A percentile compares a stretch with the other conserved stretches of the same genome.
phyloP scores from a whole-genome alignment of 2,888 invertebrate species.

The Xestia sexstrigata region DNA sequence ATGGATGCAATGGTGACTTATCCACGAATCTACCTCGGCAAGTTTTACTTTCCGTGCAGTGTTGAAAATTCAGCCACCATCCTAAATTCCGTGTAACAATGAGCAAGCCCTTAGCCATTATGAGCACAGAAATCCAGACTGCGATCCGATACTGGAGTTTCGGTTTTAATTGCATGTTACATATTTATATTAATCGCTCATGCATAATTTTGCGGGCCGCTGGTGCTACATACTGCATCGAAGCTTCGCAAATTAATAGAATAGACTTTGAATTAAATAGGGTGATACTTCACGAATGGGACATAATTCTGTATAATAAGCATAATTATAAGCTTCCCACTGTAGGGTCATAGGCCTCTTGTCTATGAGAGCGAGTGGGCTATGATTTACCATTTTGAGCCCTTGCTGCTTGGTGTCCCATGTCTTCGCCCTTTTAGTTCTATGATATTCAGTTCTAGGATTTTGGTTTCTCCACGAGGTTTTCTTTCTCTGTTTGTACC shows the following conservation, averaged over 20 bases:
- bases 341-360: neutral
- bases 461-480: neutral
- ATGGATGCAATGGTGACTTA: neutral
- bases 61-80: neutral
- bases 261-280: too few species aligned
- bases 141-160: neutral
- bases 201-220: neutral
- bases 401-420: neutral
- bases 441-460: neutral
- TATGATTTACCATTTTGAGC: neutral
- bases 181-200: neutral
- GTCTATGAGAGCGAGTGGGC: too few species aligned
- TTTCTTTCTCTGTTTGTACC: neutral
- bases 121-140: neutral
- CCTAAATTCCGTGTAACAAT: neutral
- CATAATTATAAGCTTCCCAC: neutral
- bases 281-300: neutral
- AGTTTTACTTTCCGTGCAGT: neutral
- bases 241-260: neutral
- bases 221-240: neutral
- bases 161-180: slow-evolving; percentile 19
- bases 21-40: neutral
- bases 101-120: neutral
- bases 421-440: neutral
- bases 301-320: too few species aligned